Evolutionary conservation across 2,888 invertebrate genomes (phyloP).

Genomic region (Cantharis rufa): DNA sequence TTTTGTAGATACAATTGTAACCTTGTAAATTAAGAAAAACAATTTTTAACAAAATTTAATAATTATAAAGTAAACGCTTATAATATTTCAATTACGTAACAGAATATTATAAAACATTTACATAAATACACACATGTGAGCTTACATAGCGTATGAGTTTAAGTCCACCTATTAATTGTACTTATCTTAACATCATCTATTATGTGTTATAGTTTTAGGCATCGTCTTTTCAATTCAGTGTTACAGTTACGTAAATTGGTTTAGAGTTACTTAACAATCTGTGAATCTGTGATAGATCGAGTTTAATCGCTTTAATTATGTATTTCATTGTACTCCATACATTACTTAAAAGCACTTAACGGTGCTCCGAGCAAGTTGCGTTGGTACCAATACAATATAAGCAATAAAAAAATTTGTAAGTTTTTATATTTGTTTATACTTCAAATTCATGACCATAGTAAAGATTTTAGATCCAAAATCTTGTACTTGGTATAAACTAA

Average conservation of each 20-base stretch:
- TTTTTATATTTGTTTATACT: no score
- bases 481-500: not conserved
- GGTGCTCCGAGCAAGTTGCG: not conserved
- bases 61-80: not conserved
- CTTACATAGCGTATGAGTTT: not conserved
- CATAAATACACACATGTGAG: not conserved
- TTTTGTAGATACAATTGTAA: slow-evolving; percentile 18
- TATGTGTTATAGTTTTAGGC: not conserved
- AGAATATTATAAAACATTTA: not conserved
- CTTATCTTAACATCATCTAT: not conserved
- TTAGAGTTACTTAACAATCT: not conserved
- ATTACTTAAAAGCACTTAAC: not conserved
- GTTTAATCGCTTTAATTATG: not conserved
- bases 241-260: not conserved
- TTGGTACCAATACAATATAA: no score
- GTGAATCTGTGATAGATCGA: not conserved
- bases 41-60: not conserved
- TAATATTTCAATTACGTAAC: not conserved
- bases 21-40: slow-evolving; percentile 21
- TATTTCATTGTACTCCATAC: not conserved
- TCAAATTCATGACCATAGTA: no score
- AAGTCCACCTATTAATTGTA: not conserved
- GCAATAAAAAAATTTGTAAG: no score
- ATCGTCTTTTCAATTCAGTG: not conserved
- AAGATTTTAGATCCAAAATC: no score